A percentile compares a stretch with the other conserved stretches of the same genome.
Evolutionary conservation across 2,113 vertebrate genomes (phyloP).

Genomic region (Sapajus apella): DNA sequence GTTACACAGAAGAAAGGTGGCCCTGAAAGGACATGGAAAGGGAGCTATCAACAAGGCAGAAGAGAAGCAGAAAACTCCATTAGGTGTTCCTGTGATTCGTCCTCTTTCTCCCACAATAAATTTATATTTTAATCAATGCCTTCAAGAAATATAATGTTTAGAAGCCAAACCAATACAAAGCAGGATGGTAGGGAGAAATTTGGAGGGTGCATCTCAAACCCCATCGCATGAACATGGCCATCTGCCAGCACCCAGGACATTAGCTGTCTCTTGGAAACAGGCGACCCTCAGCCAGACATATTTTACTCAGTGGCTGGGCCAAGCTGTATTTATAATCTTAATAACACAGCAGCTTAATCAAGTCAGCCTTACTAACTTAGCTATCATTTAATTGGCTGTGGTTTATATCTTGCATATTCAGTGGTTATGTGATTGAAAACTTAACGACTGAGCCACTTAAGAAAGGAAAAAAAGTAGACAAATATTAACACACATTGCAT

Average conservation of each 20-base stretch:
- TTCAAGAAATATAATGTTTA: background rate
- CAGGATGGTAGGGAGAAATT: background rate
- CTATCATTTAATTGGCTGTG: slow-evolving; percentile 81
- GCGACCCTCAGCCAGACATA: background rate
- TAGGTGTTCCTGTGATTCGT: background rate
- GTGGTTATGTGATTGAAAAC: slow-evolving; percentile 75
- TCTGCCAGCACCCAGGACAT: background rate
- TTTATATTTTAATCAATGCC: background rate
- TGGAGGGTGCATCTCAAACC: background rate
- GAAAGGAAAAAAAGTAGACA: slow-evolving; percentile 65
- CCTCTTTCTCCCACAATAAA: background rate
- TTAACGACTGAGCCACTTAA: slow-evolving; percentile 78
- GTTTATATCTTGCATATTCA: slow-evolving; percentile 82
- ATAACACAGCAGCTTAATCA: slow-evolving; percentile 77
- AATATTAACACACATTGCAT: slow-evolving; percentile 78
- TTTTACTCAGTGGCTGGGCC: background rate
- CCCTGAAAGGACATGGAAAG: background rate
- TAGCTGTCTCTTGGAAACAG: background rate
- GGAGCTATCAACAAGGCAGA: background rate
- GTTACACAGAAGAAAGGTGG: background rate
- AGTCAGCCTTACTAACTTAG: slow-evolving; percentile 73
- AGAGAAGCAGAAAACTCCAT: background rate
- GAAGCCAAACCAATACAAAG: background rate
- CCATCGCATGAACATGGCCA: background rate
- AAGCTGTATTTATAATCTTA: slow-evolving; percentile 68